Percentiles rank a stretch among this genome's conserved stretches.
Conservation (phyloP, 2,888 invertebrate species). For the Stenchaetothrips biformis region DNA sequence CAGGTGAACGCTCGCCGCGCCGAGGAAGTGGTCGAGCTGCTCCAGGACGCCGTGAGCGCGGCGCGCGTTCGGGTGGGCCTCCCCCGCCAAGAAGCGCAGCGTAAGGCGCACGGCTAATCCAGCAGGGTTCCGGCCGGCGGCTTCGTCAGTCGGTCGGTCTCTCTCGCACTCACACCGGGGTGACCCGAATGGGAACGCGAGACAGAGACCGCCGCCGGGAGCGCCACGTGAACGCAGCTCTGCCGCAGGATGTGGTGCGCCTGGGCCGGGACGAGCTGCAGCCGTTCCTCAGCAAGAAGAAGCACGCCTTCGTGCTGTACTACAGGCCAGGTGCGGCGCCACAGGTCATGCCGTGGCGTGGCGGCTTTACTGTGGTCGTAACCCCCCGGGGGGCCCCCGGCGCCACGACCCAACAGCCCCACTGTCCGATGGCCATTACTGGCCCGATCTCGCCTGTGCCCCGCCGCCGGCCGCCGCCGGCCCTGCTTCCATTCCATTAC, state of each 20-base stretch:
- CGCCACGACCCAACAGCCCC: background rate
- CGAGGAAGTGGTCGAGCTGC: background rate
- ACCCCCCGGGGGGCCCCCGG: background rate
- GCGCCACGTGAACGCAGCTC: background rate
- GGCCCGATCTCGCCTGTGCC: background rate
- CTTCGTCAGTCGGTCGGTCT: background rate
- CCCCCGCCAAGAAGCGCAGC: background rate
- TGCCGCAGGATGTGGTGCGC: background rate
- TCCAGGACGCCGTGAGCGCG: background rate
- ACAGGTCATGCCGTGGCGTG: background rate
- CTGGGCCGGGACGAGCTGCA: background rate
- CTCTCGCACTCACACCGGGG: too few species aligned
- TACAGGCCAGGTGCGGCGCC: background rate
- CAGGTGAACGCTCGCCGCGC: background rate
- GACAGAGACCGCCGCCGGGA: background rate
- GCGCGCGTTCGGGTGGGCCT: background rate
- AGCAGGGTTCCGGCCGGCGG: background rate
- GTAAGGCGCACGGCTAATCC: background rate
- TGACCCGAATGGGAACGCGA: background rate
- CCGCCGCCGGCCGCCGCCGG: background rate
- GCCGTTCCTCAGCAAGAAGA: slow-evolving; percentile 1
- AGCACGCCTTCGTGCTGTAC: slow-evolving; percentile 1
- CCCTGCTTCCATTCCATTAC: too few species aligned
- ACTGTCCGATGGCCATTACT: background rate
- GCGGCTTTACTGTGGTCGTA: background rate